phyloP scores from a whole-genome alignment of 1,140 invertebrate genomes.

The Globodera rostochiensis region DNA sequence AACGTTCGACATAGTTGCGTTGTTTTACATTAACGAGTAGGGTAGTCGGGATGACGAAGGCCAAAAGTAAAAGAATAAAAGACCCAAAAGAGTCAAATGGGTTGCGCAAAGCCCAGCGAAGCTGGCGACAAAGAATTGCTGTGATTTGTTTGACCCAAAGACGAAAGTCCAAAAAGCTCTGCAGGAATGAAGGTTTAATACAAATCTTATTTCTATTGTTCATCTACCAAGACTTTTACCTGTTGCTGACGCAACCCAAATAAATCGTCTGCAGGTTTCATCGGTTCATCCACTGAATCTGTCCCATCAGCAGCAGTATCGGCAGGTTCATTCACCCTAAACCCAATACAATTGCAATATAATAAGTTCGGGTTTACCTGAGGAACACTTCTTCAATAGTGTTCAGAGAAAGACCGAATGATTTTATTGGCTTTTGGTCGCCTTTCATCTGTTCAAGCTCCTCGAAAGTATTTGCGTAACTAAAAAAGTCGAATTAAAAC shows the following conservation, averaged over 20 bases:
- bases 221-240: too few species aligned
- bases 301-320: constrained; percentile 25
- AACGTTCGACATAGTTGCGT: neutral
- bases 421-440: constrained; percentile 35
- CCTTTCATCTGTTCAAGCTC: constrained; percentile 41
- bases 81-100: neutral
- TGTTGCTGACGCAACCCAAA: constrained; percentile 24
- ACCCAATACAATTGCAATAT: constrained; percentile 15
- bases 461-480: constrained; percentile 47
- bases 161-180: neutral
- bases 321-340: constrained; percentile 49
- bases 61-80: neutral
- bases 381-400: constrained; percentile 55
- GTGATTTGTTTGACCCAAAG: neutral
- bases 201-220: too few species aligned
- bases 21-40: neutral
- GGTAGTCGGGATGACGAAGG: neutral
- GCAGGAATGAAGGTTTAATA: neutral
- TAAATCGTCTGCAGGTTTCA: constrained; percentile 6
- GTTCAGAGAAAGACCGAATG: constrained; percentile 55
- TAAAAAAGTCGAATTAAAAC: neutral
- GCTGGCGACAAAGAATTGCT: neutral
- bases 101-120: neutral
- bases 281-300: constrained; percentile 12
- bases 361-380: constrained; percentile 1